Evolutionary conservation across 2,888 invertebrate genomes (phyloP), one percentile per base, ranked within the genome.

Genomic region (Eucriotettix oculatus): DNA sequence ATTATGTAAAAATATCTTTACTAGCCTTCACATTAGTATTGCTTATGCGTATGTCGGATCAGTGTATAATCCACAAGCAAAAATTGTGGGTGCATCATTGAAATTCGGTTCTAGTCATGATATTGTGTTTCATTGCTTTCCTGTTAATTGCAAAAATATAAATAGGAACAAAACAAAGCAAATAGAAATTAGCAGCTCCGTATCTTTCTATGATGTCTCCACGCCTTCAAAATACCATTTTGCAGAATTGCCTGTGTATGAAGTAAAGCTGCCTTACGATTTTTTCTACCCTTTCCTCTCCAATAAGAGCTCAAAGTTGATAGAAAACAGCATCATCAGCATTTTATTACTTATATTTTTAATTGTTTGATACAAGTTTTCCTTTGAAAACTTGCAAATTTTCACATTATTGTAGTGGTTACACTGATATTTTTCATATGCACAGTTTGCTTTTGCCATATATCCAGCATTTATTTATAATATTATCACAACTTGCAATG

Each of bases 281-380:
- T 87, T 87, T 70, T 87, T 87, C 71, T 85, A 86, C 68, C 87
- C 87, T 1, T 83, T 83, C 60, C 61, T 67, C 10, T 71, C 74
- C 11, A 53, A 42, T 12, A 29, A 29, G 29, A 29, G 29, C 7
- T 29, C 29, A 29, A 29, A 29, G 7, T 29, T 5, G 2, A 29
- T 29, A 29, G 29, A 29, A 29, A 29, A 29, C 29, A 5, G 7
- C 7, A 7, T 29, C 29, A 29, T 29, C 29, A 29, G 7, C 29
- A 29, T 29, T 29, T 29, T 29, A 29, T 29, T 29, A 29, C 29
- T 29, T 29, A 29, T 29, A 29, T 29, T 29, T 29, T 29, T 29
- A 29, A 29, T 29, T 29, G 7, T 29, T 29, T 29, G 29, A 29
- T 29, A 29, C 7, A 29, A 29, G 29, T 29, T 29, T 29, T 29